Conservation (phyloP, 2,888 invertebrate species). For the Cerastis leucographa region DNA sequence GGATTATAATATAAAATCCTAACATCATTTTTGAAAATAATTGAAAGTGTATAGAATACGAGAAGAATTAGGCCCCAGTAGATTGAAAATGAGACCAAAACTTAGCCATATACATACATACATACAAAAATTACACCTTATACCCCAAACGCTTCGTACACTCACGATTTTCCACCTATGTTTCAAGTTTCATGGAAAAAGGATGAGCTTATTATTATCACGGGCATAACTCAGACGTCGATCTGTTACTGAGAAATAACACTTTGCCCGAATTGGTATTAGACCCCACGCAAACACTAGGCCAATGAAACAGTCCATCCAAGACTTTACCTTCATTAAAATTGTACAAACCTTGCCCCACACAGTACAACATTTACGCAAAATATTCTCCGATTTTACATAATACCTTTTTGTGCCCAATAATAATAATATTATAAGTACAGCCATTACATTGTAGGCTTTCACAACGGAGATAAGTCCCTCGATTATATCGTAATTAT, state of each 20-base stretch:
- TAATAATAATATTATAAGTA: constrained; percentile 33
- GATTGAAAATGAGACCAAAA: background rate
- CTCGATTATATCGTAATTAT: constrained; percentile 62
- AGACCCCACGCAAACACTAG: background rate
- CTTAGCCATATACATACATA: background rate
- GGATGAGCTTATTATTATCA: background rate
- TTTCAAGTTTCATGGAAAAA: background rate
- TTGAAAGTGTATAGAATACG: background rate
- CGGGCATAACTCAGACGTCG: background rate
- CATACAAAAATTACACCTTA: background rate
- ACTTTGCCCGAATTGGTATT: background rate
- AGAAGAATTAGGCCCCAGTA: background rate
- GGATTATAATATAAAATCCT: constrained; percentile 1
- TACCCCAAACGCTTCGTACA: background rate
- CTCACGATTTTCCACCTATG: background rate
- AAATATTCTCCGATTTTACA: constrained; percentile 48
- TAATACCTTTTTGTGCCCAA: constrained; percentile 39
- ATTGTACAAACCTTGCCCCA: background rate
- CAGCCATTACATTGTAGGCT: constrained; percentile 33
- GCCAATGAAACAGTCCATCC: background rate
- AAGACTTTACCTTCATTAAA: background rate
- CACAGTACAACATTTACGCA: constrained; percentile 11
- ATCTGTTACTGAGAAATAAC: background rate
- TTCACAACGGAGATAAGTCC: constrained; percentile 59
- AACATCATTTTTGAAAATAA: background rate